Conservation (phyloP, 2,113 vertebrate species). For the Tautogolabrus adspersus region DNA sequence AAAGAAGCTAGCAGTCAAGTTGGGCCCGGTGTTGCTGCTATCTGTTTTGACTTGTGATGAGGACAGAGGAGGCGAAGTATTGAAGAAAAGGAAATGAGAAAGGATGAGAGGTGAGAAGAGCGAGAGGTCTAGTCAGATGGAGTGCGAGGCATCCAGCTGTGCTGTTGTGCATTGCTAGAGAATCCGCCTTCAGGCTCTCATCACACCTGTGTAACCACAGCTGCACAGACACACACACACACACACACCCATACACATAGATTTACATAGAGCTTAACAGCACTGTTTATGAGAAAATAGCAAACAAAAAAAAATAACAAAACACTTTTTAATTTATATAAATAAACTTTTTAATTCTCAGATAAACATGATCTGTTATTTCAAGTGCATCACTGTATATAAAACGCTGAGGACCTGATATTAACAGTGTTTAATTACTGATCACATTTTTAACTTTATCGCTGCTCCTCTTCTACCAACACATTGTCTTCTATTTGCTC, state of each 20-base stretch:
- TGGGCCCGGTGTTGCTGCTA: slow-evolving; percentile 49
- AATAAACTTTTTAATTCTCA: slow-evolving; percentile 40
- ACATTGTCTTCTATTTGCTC: not conserved
- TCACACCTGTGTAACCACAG: slow-evolving; percentile 78
- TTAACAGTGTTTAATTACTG: not conserved
- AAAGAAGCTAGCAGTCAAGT: slow-evolving; percentile 53
- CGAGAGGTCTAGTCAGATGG: slow-evolving; percentile 63
- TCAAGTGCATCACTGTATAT: slow-evolving; percentile 24
- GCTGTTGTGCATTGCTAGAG: slow-evolving; percentile 68
- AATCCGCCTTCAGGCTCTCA: slow-evolving; percentile 70
- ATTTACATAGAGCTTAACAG: slow-evolving; percentile 23
- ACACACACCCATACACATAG: slow-evolving; percentile 7
- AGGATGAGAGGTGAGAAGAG: slow-evolving; percentile 69
- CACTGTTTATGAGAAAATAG: slow-evolving; percentile 15
- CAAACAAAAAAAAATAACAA: slow-evolving; percentile 27
- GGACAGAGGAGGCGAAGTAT: slow-evolving; percentile 56
- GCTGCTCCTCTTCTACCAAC: not conserved
- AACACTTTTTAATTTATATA: slow-evolving; percentile 28
- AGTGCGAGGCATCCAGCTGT: slow-evolving; percentile 76
- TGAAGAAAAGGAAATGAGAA: slow-evolving; percentile 57
- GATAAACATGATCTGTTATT: slow-evolving; percentile 18
- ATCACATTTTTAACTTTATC: not conserved
- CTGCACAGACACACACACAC: slow-evolving; percentile 49
- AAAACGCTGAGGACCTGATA: not conserved
- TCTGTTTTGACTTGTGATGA: slow-evolving; percentile 67